These are phyloP conservation scores for Trachelipus rathkii DNA, from an alignment of 1,140 invertebrate genomes.

Conservation along the genomic window DNA sequence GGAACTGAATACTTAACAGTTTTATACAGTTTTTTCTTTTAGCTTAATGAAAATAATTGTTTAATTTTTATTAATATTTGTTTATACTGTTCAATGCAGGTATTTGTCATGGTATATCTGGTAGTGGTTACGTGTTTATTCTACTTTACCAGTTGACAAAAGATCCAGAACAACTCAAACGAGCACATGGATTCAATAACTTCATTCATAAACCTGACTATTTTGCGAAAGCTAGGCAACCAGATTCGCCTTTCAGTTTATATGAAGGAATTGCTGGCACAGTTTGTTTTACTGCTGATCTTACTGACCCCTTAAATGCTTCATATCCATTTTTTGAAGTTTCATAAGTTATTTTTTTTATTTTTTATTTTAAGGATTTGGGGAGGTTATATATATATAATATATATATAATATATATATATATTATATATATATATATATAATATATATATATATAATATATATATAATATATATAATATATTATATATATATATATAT, in stretches of 20 bases:
- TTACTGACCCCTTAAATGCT: slow-evolving; percentile 66
- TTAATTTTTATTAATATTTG: too few relatives aligned
- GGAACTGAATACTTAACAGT: too few relatives aligned
- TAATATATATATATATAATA: too few relatives aligned
- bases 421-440: too few relatives aligned
- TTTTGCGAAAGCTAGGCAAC: slow-evolving; percentile 62
- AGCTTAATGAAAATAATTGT: too few relatives aligned
- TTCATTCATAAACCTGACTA: slow-evolving; percentile 69
- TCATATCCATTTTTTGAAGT: slow-evolving; percentile 82
- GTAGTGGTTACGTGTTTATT: slow-evolving; percentile 79
- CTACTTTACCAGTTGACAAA: slow-evolving; percentile 70
- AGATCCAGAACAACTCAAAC: slow-evolving; percentile 65
- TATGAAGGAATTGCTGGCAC: slow-evolving; percentile 83
- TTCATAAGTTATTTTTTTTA: too few relatives aligned
- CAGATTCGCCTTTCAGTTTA: slow-evolving; percentile 75
- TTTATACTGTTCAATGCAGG: slow-evolving; percentile 47
- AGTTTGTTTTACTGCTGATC: slow-evolving; percentile 72
- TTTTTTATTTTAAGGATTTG: too few relatives aligned
- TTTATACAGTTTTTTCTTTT: too few relatives aligned
- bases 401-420: too few relatives aligned
- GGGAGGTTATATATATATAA: too few relatives aligned
- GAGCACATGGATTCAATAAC: slow-evolving; percentile 70
- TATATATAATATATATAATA: too few relatives aligned
- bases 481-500: too few relatives aligned
- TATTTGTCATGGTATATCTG: slow-evolving; percentile 80